Evolutionary conservation across 2,113 vertebrate genomes (phyloP).

Genomic region (Vanacampus margaritifer): DNA sequence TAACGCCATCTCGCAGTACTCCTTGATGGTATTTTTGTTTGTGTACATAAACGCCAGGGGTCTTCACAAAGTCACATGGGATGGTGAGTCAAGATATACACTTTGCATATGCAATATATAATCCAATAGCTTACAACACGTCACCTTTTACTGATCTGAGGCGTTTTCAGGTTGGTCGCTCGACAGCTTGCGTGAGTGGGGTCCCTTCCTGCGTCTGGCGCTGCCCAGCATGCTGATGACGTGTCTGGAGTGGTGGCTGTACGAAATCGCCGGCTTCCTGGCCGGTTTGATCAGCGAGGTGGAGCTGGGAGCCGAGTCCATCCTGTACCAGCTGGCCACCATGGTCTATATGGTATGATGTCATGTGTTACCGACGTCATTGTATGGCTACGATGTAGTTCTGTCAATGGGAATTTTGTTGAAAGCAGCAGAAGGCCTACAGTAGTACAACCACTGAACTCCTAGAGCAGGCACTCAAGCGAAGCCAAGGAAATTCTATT

Average conservation of each 20-base stretch:
- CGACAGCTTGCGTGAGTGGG: slow-evolving; percentile 83
- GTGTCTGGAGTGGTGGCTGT: slow-evolving; percentile 88
- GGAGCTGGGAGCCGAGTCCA: slow-evolving; percentile 83
- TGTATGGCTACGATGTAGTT: no score
- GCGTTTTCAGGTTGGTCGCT: slow-evolving; percentile 75
- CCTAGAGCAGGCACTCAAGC: no score
- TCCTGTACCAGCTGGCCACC: slow-evolving; percentile 74
- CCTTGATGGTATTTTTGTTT: slow-evolving; percentile 73
- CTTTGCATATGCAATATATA: background rate
- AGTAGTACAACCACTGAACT: no score
- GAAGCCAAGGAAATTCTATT: no score
- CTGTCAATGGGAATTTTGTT: no score
- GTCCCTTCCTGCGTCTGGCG: slow-evolving; percentile 74
- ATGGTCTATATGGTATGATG: slow-evolving; percentile 77
- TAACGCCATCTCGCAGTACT: slow-evolving; percentile 80
- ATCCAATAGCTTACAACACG: background rate
- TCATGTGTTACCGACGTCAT: background rate
- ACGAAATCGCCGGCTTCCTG: slow-evolving; percentile 82
- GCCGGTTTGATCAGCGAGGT: slow-evolving; percentile 80
- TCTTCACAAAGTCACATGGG: slow-evolving; percentile 80
- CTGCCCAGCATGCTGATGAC: slow-evolving; percentile 86
- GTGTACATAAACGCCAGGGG: slow-evolving; percentile 74
- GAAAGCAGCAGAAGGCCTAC: no score
- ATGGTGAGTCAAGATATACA: slow-evolving; percentile 61
- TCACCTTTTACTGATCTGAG: background rate